Evolutionary conservation across 2,113 vertebrate species (phyloP), one percentile per base, ranked within the genome.

Genomic region (Bostrychus sinensis): DNA sequence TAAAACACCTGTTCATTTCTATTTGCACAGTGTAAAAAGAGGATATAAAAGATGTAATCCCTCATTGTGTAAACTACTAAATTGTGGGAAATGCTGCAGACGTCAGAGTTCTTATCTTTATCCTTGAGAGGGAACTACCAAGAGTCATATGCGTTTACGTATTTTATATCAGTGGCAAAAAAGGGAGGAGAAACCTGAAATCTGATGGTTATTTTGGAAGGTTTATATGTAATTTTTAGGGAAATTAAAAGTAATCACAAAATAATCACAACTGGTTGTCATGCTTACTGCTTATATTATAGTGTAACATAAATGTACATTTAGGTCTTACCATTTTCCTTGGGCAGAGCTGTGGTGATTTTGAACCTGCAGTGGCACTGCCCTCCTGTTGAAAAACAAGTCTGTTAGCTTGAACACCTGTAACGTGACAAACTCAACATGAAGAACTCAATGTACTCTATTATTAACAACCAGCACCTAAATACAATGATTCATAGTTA

Each of bases 281-380:
- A 2, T 32, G 30, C 8, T 32, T 32, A 32, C 8, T 32, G 1
- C 30, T 32, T 32, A 7, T 32, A 32, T 8, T 8, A 3, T n/a
- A n/a, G 30, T 32, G 5, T 32, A 50, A 14, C 23, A 5, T 5
- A 16, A 50, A 48, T 17, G 20, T 45, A 8, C 2, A 20, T 11
- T n/a, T 11, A 45, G 22, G 38, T 55, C 73, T 76, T 45, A 87
- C 87, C 72, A 13, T 59, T 19, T 81, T 64, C 67, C 62, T 83
- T 72, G 86, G 46, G 76, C 75, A 69, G 53, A 81, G 60, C 11
- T 2, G 61, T 1, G 70, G 62, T 5, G 74, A 56, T 25, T 72
- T 80, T 8, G 58, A 39, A 42, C 6, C 20, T 0, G 2, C 4
- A 9, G 0, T 56, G 48, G 26, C 55, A 10, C 62, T 56, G 65